A percentile compares a stretch with the other conserved stretches of the same genome.
Conservation (phyloP, 1,140 invertebrate species). For the Leptoteleia sp. region DNA sequence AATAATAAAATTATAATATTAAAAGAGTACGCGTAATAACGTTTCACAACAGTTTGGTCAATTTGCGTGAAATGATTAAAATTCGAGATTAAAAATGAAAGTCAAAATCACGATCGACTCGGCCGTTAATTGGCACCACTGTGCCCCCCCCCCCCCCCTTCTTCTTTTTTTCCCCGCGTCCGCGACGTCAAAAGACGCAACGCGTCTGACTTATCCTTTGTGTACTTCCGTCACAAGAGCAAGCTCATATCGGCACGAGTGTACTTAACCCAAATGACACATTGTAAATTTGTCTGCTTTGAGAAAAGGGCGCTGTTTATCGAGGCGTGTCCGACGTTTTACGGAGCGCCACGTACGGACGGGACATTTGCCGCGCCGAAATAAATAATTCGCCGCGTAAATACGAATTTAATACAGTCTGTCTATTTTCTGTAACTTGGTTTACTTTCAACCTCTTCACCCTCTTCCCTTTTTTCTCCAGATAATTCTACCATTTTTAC, state of each 20-base stretch:
- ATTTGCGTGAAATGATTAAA: background rate
- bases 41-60: too few species aligned
- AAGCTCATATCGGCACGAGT: conserved; percentile 38
- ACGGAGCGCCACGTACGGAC: conserved; percentile 19
- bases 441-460: too few species aligned
- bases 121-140: conserved; percentile 3
- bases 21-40: too few species aligned
- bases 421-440: too few species aligned
- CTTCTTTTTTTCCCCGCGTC: too few species aligned
- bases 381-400: conserved; percentile 33
- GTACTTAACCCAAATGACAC: conserved; percentile 55
- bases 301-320: conserved; percentile 45
- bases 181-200: conserved; percentile 12
- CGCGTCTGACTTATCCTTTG: conserved; percentile 41
- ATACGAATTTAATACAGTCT: conserved; percentile 10
- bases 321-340: conserved; percentile 41
- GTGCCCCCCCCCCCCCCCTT: too few species aligned
- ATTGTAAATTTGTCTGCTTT: conserved; percentile 54
- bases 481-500: too few species aligned
- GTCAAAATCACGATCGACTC: background rate
- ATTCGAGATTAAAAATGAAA: background rate
- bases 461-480: too few species aligned
- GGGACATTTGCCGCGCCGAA: conserved; percentile 14
- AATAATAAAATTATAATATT: too few species aligned
- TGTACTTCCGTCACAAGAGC: conserved; percentile 22